Percentiles rank a stretch among this genome's conserved stretches.
Conservation (phyloP, 1,140 invertebrate species). For the Lycorma delicatula region DNA sequence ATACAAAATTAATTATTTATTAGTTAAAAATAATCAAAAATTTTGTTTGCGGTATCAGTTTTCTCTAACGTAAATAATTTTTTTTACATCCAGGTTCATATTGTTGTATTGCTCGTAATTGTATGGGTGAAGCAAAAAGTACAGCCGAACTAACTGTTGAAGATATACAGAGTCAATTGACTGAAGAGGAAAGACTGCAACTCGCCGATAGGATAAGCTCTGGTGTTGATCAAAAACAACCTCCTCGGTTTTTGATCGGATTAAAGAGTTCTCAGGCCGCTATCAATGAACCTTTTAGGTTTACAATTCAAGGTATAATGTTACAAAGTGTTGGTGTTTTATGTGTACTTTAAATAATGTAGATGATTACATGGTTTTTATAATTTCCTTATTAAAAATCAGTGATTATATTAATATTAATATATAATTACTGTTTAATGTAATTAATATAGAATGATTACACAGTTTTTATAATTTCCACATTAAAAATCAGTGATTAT, state of each 20-base stretch:
- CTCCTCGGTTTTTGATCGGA: slow-evolving; percentile 71
- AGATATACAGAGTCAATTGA: slow-evolving; percentile 82
- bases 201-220: slow-evolving; percentile 58
- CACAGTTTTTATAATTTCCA: too few species aligned
- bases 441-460: too few species aligned
- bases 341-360: too few species aligned
- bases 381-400: too few species aligned
- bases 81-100: slow-evolving; percentile 58
- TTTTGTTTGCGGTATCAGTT: too few species aligned
- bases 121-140: slow-evolving; percentile 83
- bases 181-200: slow-evolving; percentile 72
- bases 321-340: slow-evolving; percentile 7
- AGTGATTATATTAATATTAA: too few species aligned
- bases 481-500: too few species aligned
- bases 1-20: too few species aligned
- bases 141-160: slow-evolving; percentile 79
- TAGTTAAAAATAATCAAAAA: too few species aligned
- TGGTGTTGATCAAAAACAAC: slow-evolving; percentile 55
- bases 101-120: slow-evolving; percentile 82
- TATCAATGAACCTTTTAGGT: slow-evolving; percentile 70
- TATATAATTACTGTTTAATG: too few species aligned
- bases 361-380: too few species aligned
- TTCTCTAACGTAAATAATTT: too few species aligned
- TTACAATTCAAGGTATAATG: slow-evolving; percentile 63
- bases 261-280: slow-evolving; percentile 72